Percentiles rank a stretch among this genome's conserved stretches.
phyloP scores from a whole-genome alignment of 2,797 vertebrate species.

The Trichosurus vulpecula region DNA sequence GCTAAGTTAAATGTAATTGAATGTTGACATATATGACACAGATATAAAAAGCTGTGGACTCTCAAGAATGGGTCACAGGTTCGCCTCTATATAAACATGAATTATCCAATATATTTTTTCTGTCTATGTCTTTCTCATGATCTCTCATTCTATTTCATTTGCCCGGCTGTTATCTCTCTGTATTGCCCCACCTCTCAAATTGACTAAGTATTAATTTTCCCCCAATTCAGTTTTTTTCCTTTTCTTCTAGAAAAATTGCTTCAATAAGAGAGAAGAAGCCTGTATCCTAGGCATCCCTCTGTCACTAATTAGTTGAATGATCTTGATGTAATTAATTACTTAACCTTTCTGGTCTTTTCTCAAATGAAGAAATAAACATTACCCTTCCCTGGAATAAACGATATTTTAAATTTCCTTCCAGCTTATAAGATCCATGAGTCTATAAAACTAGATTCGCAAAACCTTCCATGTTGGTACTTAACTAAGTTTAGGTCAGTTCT shows the following conservation, averaged over 20 bases:
- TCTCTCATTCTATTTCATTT: not conserved
- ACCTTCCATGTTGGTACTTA: not conserved
- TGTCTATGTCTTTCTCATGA: not conserved
- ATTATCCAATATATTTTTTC: not conserved
- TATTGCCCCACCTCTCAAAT: not conserved
- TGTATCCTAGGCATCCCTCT: not conserved
- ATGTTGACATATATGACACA: not conserved
- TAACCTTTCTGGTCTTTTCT: not conserved
- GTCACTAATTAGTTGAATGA: not conserved
- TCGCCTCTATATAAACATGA: not conserved
- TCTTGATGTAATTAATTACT: not conserved
- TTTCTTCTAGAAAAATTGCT: not conserved
- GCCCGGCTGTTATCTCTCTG: not conserved
- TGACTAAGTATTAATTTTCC: not conserved
- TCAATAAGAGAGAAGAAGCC: not conserved
- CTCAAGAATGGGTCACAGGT: not conserved
- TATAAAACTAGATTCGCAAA: not conserved
- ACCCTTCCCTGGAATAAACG: not conserved
- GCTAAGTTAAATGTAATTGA: not conserved
- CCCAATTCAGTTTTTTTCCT: conserved; percentile 14
- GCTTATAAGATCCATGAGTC: not conserved
- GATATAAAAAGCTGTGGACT: not conserved
- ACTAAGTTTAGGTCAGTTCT: not conserved
- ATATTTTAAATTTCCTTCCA: not conserved
- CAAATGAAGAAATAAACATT: not conserved